Evolutionary conservation across 2,113 vertebrate genomes (phyloP), one percentile per base, ranked within the genome.

Genomic region (Condylura cristata): DNA sequence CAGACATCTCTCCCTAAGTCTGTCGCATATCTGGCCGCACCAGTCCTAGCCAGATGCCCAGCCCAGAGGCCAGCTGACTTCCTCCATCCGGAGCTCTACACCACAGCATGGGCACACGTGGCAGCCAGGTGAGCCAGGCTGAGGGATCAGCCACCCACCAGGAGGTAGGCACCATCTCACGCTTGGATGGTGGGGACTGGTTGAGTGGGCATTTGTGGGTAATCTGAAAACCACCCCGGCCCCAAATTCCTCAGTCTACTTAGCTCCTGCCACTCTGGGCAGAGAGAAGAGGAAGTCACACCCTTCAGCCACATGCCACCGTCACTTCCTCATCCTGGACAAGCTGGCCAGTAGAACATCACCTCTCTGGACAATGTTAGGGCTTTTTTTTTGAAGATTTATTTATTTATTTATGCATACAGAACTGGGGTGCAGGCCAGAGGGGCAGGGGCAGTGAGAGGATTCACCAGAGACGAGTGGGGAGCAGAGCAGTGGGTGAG

Each of bases 61-160:
- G 98, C 98, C 39, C 97, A 81, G 88, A 96, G 39, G 51, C 97
- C 97, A 88, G 56, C 44, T 0, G 98, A 98, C 97, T 98, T 98
- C 96, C 97, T 98, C 60, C 56, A 32, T 32, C 97, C 98, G 12
- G 94, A 97, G 51, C 44, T 98, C 95, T 99, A 99, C 56, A 96
- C 70, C 2, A 94, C 86, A 0, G 98, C 98, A 56, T 99, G 98
- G 95, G 97, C 88, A 76, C 98, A 98, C 0, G 80, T 75, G 16
- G 98, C 98, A 28, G 12, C 74, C 95, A 98, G 98, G 98, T 99
- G 70, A 98, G 98, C 92, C 81, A 0, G 32, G 6, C 32, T 8
- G 13, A 44, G 41, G 88, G 44, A 44, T 24, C 66, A 61, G 37
- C 68, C 68, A 18, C 28, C 68, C 68, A 41, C 32, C 63, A 14